A percentile compares a stretch with the other conserved stretches of the same genome.
These are phyloP conservation scores for Ciconia maguari DNA, from an alignment of 2,113 vertebrate species.

Conservation along the genomic window DNA sequence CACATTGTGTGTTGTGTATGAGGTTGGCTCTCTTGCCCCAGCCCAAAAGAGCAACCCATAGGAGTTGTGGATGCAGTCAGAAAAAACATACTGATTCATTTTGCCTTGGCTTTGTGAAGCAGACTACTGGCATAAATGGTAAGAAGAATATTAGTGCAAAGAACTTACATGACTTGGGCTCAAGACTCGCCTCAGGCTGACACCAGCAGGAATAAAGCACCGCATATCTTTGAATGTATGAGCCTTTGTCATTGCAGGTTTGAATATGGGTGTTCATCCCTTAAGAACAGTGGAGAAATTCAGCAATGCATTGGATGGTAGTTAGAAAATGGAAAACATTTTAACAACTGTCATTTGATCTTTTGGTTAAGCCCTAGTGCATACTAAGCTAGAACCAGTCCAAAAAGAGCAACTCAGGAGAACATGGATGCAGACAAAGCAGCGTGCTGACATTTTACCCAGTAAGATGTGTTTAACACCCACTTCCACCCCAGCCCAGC, in stretches of 20 bases:
- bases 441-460: not conserved
- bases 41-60: not conserved
- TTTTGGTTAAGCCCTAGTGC: not conserved
- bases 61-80: not conserved
- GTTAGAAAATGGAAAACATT: not conserved
- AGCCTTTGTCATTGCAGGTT: not conserved
- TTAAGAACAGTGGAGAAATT: not conserved
- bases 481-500: not conserved
- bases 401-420: not conserved
- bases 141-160: not conserved
- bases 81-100: not conserved
- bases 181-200: not conserved
- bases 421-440: not conserved
- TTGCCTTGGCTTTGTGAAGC: not conserved
- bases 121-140: not conserved
- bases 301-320: not conserved
- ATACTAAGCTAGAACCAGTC: not conserved
- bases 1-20: not conserved
- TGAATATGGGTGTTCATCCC: not conserved
- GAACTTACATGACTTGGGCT: not conserved
- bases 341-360: not conserved
- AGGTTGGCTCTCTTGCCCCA: not conserved
- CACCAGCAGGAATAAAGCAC: not conserved
- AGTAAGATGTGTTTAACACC: rapidly evolving
- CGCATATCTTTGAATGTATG: not conserved